Base-by-base conservation (phyloP, 1,140 invertebrate genomes). In the Andricus grossulariae region DNA sequence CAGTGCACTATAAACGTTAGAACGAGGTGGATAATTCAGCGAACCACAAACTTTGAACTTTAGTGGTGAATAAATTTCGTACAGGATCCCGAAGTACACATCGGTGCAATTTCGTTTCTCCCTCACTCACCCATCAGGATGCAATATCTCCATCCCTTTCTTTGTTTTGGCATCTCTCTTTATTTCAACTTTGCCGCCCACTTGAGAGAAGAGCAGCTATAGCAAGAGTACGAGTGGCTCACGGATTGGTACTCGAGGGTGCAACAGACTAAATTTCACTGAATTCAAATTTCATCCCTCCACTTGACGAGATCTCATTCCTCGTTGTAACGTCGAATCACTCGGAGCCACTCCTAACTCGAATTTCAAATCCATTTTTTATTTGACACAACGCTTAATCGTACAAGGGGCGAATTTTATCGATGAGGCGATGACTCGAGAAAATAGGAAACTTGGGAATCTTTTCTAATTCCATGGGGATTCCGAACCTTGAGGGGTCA, bases 31-130 rank as follows among this genome's bases (percentile, higher is more conserved):
- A 66, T 66, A 39, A 66, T 66, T 39, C 60, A 32, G 60, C 60
- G 60, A 66, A 66, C 60, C 60, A 66, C 60, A 66, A 66, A 66
- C 77, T 75, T 70, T 72, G 60, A 66, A 66, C 60, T 66, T 66
- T 66, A 13, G 82, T 72, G 82, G 84, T 83, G 84, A 83, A 86
- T 83, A 86, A 85, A 86, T 85, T 85, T 84, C 25, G 39, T 76
- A 45, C 79, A 75, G 81, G 78, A 66, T 66, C 25, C 57, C 25
- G 25, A 25, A n/a, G 16, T 66, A 32, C 39, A 66, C 25, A 39
- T 45, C n/a, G 39, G 32, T 66, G 60, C 39, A 66, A 21, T 66
- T 66, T 39, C 25, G 25, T n/a, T 32, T 32, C 60, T 39, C 16
- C n/a, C 60, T 66, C 32, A 39, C 39, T 66, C 60, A 66, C 32